Evolutionary conservation across 2,797 vertebrate genomes (phyloP).

Genomic region (Hybognathus amarus): DNA sequence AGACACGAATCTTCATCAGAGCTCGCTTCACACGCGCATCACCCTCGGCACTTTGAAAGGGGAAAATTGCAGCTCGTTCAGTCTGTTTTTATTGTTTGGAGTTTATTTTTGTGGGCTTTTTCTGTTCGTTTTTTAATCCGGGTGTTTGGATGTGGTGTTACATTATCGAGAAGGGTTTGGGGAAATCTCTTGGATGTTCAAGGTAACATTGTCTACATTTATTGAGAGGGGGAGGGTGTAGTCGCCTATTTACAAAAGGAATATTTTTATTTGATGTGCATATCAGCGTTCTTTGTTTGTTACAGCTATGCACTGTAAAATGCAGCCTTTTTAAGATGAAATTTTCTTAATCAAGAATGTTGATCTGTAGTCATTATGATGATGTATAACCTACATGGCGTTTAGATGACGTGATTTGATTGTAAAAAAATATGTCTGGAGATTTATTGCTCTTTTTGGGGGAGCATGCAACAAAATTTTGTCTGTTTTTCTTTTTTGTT

Average conservation of each 20-base stretch:
- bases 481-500: slow-evolving; percentile 6
- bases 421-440: slow-evolving; percentile 81
- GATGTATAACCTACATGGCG: slow-evolving; percentile 90
- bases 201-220: slow-evolving; percentile 90
- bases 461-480: slow-evolving; percentile 75
- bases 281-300: slow-evolving; percentile 96
- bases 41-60: slow-evolving; percentile 85
- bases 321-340: slow-evolving; percentile 96
- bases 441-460: slow-evolving; percentile 76
- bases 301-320: slow-evolving; percentile 99
- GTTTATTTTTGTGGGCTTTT: slow-evolving; percentile 74
- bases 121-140: slow-evolving; percentile 82
- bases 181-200: slow-evolving; percentile 83
- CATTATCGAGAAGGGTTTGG: slow-evolving; percentile 80
- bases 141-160: slow-evolving; percentile 89
- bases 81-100: slow-evolving; percentile 73
- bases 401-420: slow-evolving; percentile 96
- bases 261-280: slow-evolving; percentile 99
- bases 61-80: slow-evolving; percentile 87
- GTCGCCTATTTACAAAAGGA: slow-evolving; percentile 95
- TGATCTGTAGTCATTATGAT: slow-evolving; percentile 91
- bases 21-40: slow-evolving; percentile 83
- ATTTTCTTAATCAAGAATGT: slow-evolving; percentile 99
- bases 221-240: slow-evolving; percentile 74
- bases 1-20: slow-evolving; percentile 70